Percentiles rank a stretch among this genome's conserved stretches.
Conservation (phyloP, 1,140 invertebrate genomes). For the Caenorhabditis inopinata region DNA sequence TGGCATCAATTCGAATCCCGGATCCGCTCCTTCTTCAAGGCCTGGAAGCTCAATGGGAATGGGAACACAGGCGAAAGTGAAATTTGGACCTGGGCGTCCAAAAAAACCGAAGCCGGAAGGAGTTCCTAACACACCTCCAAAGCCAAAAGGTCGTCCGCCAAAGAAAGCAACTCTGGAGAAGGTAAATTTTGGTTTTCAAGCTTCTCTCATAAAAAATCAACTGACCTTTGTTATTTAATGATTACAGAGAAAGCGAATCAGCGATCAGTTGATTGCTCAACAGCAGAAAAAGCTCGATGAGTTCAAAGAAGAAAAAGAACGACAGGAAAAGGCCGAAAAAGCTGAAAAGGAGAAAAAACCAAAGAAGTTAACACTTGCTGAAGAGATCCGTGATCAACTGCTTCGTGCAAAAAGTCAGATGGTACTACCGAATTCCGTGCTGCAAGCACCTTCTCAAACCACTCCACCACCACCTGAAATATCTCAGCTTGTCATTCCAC, state of each 20-base stretch:
- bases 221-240: too few relatives aligned
- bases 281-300: not conserved
- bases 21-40: not conserved
- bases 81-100: not conserved
- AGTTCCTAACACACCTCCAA: not conserved
- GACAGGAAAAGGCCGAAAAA: not conserved
- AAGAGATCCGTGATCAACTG: constrained; percentile 8
- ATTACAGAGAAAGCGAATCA: not conserved
- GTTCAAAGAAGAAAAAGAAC: not conserved
- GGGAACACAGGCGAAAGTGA: not conserved
- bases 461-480: not conserved
- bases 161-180: constrained; percentile 20
- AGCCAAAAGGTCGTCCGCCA: not conserved
- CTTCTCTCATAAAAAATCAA: too few relatives aligned
- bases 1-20: not conserved
- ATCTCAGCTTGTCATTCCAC: not conserved
- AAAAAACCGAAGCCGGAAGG: constrained; percentile 17
- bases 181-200: not conserved
- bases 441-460: not conserved
- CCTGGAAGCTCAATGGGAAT: not conserved
- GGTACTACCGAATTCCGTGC: not conserved
- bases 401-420: not conserved
- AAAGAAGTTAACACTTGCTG: not conserved
- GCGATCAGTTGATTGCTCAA: not conserved
- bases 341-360: not conserved